Evolutionary conservation across 2,888 invertebrate species (phyloP), one percentile per base, ranked within the genome.

Genomic region (Pyrocoelia pectoralis): DNA sequence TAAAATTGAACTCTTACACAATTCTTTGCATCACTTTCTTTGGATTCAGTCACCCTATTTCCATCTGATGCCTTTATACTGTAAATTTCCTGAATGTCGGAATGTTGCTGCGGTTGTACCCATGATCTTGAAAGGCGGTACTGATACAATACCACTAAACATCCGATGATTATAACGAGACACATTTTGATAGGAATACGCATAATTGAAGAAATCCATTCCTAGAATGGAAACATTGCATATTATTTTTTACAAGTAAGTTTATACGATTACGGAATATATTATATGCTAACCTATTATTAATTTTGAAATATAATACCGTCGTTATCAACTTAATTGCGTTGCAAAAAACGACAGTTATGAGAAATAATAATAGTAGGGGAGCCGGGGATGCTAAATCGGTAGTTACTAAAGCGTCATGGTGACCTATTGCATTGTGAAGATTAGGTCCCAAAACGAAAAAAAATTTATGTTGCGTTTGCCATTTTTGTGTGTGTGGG

Each of bases 131-230:
- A 48, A 10, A 29, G 15, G 18, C 46, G 56, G 18, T 56, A 56
- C 46, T 56, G 56, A 56, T 56, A 56, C 56, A 56, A 48, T 29
- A 56, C 48, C 56, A 56, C 56, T 33, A 56, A 28, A 3, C 15
- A 29, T 56, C 48, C 56, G 28, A 56, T 41, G 13, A 43, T 46
- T 48, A 56, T 56, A 24, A 56, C 18, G 33, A 38, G 15, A 56
- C 48, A 56, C 56, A 56, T 48, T 56, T 56, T 56, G 56, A 48
- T 17, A 56, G 56, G 48, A 49, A 56, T 29, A 48, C 56, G 56
- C 56, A 56, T 56, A 56, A 46, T 56, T 56, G 56, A 29, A 18
- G 38, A 48, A 48, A 56, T 56, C 56, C 56, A 56, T 56, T 48
- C 56, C 56, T 56, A 15, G 6, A 56, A 56, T 29, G 14, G 18